phyloP scores from a whole-genome alignment of 1,140 invertebrate genomes.

The Cherax destructor region DNA sequence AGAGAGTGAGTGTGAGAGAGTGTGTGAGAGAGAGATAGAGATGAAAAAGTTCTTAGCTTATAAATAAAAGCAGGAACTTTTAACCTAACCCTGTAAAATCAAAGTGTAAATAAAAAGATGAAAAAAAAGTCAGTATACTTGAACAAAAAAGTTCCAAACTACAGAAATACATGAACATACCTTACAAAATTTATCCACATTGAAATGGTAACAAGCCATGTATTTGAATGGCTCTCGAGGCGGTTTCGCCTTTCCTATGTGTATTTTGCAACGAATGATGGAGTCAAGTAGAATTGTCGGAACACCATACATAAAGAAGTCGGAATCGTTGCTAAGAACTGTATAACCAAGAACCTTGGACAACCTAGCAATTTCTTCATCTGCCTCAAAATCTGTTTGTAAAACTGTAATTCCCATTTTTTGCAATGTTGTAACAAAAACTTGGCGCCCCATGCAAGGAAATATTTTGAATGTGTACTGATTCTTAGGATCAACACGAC shows the following conservation, averaged over 20 bases:
- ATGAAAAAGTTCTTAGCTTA: too few relatives aligned
- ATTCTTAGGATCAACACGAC: conserved; percentile 28
- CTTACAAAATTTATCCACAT: conserved; percentile 52
- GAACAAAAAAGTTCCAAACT: too few relatives aligned
- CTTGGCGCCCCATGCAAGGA: conserved; percentile 59
- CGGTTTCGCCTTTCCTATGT: conserved; percentile 13
- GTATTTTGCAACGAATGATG: conserved; percentile 31
- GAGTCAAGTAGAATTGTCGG: conserved; percentile 42
- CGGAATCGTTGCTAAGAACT: conserved; percentile 68
- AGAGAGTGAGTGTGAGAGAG: too few relatives aligned
- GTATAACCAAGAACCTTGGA: conserved; percentile 45
- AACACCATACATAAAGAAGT: conserved; percentile 64
- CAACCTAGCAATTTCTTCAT: conserved; percentile 66
- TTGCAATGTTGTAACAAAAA: conserved; percentile 57
- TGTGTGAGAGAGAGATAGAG: too few relatives aligned
- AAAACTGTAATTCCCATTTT: conserved; percentile 46
- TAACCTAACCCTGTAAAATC: too few relatives aligned
- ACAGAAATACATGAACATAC: background rate
- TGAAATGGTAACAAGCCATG: conserved; percentile 50
- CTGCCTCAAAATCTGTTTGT: conserved; percentile 70
- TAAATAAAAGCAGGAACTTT: too few relatives aligned
- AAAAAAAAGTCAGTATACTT: too few relatives aligned
- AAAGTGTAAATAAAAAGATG: too few relatives aligned
- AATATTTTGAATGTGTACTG: conserved; percentile 50
- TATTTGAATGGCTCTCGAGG: conserved; percentile 19